Evolutionary conservation across 2,888 invertebrate species (phyloP), one percentile per base, ranked within the genome.

Genomic region (Hyposoter dolosus): DNA sequence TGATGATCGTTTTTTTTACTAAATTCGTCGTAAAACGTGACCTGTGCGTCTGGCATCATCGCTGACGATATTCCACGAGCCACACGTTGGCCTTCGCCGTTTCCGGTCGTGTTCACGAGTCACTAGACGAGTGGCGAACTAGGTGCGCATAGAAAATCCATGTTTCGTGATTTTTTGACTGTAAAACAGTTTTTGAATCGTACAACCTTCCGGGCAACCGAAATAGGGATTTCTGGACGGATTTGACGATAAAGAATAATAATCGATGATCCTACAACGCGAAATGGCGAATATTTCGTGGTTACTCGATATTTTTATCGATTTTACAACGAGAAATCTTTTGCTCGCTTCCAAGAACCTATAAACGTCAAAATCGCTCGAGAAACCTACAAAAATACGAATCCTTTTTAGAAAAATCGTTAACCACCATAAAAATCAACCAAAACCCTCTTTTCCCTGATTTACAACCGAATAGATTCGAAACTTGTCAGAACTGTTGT

Each of bases 31-130:
- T 71, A 71, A 79, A 76, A 83, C 83, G 75, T 45, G 74, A 85
- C 63, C 76, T 35, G 71, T 83, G 53, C n/a, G 74, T 83, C 65
- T 81, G 65, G 53, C 75, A 83, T 65, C 69, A 56, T 79, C 81
- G 84, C 63, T 71, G 85, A 87, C 82, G 88, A 75, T 68, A 68
- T 68, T 23, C 71, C 60, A 74, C 81, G 83, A 86, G 86, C 81
- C 79, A 78, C 76, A 71, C 75, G 63, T 53, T 86, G 89, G 80
- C 91, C 91, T 91, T 90, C 91, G 82, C 47, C 72, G 80, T 87
- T 91, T 91, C 91, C 91, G 90, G 90, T 89, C 88, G 75, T 74
- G 82, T 84, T 82, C 76, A 74, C 63, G 77, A 65, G 71, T 75
- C 56, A 83, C 76, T 71, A 76, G 79, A 83, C 68, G 35, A 82